Evolutionary conservation across 1,140 invertebrate genomes (phyloP), one percentile per base, ranked within the genome.

Genomic region (Conus ventricosus): DNA sequence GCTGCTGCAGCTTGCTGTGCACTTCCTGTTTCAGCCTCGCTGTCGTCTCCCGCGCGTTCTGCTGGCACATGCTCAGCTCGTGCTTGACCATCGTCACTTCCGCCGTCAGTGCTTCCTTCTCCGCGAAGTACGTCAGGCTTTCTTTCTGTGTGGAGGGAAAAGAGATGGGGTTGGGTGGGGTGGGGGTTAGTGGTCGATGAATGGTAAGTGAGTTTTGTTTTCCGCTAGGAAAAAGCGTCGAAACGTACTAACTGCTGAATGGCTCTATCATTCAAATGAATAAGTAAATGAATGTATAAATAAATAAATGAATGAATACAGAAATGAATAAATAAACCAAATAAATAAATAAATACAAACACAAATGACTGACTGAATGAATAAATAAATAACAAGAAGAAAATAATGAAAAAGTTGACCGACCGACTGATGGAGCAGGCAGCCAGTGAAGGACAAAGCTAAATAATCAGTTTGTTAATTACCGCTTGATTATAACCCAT

Each of bases 1-100:
- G 87, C 81, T 92, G 91, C 8, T 91, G 84, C 20, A 92, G 91
- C 81, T 92, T 92, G 10, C 91, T 90, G 13, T 90, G 92, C 67
- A 94, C 83, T 55, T 94, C 93, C 27, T 89, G 87, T 78, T 93
- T 90, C 27, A 94, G 87, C 71, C 91, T 91, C 23, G 88, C 71
- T 57, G 91, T 93, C 55, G 92, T 91, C 13, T 92, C 91, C 78
- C 90, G 91, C 57, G 91, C 83, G 39, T 87, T 88, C 63, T 57
- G 15, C 75, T 87, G 85, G 71, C 39, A 87, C 71, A 27, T 76
- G 75, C 27, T 25, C 85, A 87, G 85, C 85, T 87, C 85, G 67
- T 60, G 75, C 71, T 57, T 71, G 10, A 87, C 71, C 23, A 54
- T 53, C 53, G 85, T 76, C 85, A 87, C 67, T 39, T 87, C 71